Evolutionary conservation across 1,140 invertebrate species (phyloP).

Genomic region (Drosophila sulfurigaster): DNA sequence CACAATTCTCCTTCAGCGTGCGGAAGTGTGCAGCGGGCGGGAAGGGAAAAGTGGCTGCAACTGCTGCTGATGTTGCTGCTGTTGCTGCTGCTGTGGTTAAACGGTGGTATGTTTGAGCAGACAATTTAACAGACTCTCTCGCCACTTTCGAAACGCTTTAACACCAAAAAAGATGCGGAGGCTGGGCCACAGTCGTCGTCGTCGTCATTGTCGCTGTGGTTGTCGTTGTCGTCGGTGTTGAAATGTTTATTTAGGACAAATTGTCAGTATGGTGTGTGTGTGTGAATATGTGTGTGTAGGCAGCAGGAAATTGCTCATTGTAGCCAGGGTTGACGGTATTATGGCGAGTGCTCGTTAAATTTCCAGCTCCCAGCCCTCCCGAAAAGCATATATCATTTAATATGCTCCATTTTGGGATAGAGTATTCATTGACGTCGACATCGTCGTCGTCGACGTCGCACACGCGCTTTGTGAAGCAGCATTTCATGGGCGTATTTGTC

Average conservation of each 20-base stretch:
- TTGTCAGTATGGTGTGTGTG: conserved; percentile 52
- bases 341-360: conserved; percentile 26
- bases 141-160: conserved; percentile 78
- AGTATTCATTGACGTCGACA: conserved; percentile 4
- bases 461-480: conserved; percentile 51
- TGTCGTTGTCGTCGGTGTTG: conserved; percentile 60
- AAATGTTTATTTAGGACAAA: conserved; percentile 84
- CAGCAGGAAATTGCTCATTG: conserved; percentile 82
- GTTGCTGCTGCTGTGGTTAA: conserved; percentile 60
- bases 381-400: conserved; percentile 68
- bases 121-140: conserved; percentile 71
- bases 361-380: conserved; percentile 4
- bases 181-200: conserved; percentile 36
- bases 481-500: conserved; percentile 69
- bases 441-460: neutral
- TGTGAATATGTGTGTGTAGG: conserved; percentile 44
- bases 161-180: conserved; percentile 24
- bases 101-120: conserved; percentile 75
- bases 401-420: conserved; percentile 52
- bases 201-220: conserved; percentile 19
- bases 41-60: conserved; percentile 26
- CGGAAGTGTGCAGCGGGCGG: conserved; percentile 44
- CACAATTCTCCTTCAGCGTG: conserved; percentile 13
- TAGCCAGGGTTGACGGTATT: conserved; percentile 44
- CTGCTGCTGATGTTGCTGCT: conserved; percentile 41